Evolutionary conservation across 2,797 vertebrate genomes (phyloP).

Genomic region (Fringilla coelebs): DNA sequence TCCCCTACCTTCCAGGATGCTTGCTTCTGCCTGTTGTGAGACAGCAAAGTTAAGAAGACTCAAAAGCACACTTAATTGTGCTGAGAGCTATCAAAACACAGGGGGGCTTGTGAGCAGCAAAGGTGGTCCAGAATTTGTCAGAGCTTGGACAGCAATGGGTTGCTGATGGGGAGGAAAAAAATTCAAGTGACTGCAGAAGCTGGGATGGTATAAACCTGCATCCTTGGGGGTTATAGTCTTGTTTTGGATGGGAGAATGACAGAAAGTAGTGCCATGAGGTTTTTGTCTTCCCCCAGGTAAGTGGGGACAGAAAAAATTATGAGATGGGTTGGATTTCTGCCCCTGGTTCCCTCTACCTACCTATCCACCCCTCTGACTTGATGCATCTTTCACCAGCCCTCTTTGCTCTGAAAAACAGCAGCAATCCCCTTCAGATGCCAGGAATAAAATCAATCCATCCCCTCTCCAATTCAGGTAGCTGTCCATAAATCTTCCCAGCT

Average conservation of each 20-base stretch:
- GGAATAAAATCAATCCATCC: conserved; percentile 12
- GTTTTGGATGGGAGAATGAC: background rate
- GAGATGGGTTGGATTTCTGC: background rate
- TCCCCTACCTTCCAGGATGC: background rate
- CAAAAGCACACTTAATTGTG: background rate
- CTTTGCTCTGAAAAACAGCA: background rate
- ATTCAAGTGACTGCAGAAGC: background rate
- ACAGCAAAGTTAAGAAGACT: background rate
- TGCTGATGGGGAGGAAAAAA: background rate
- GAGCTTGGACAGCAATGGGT: background rate
- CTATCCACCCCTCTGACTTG: background rate
- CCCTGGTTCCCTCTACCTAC: background rate
- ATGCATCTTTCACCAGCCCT: background rate
- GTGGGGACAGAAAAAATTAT: background rate
- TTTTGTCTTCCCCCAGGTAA: background rate
- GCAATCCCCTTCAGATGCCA: background rate
- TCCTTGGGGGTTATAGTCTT: background rate
- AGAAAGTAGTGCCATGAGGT: background rate
- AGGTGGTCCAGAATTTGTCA: background rate
- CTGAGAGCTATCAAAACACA: background rate
- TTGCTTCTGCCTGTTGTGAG: background rate
- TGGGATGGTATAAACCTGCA: background rate
- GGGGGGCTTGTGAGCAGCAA: background rate
- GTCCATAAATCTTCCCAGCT: conserved; percentile 55
- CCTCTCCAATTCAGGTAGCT: conserved; percentile 45